phyloP scores from a whole-genome alignment of 2,797 vertebrate species.

The Scyliorhinus canicula region DNA sequence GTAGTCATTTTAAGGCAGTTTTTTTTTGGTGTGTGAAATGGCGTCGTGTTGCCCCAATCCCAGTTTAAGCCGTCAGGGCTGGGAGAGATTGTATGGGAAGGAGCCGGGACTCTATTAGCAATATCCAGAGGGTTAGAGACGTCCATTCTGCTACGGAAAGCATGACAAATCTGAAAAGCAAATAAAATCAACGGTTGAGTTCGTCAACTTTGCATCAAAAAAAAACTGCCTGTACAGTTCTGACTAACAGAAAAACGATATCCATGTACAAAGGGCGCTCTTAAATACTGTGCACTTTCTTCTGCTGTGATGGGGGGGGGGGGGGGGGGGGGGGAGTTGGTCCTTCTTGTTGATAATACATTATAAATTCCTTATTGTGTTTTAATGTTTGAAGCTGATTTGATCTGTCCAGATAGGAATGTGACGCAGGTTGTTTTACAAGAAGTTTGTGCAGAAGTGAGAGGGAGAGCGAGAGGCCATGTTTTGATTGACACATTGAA shows the following conservation, averaged over 20 bases:
- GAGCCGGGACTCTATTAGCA: slow-evolving; percentile 68
- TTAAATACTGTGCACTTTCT: slow-evolving; percentile 42
- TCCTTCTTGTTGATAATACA: neutral
- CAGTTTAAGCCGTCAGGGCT: slow-evolving; percentile 79
- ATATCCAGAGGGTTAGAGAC: slow-evolving; percentile 64
- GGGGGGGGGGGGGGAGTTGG: neutral
- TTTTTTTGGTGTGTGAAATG: slow-evolving; percentile 80
- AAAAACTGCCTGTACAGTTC: slow-evolving; percentile 28
- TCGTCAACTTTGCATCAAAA: slow-evolving; percentile 44
- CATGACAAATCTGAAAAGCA: slow-evolving; percentile 67
- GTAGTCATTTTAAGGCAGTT: slow-evolving; percentile 86
- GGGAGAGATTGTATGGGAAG: slow-evolving; percentile 72
- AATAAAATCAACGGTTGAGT: slow-evolving; percentile 60
- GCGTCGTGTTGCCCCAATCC: slow-evolving; percentile 81
- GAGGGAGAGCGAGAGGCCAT: slow-evolving; percentile 40
- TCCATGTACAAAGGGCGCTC: slow-evolving; percentile 18
- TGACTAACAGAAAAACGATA: slow-evolving; percentile 36
- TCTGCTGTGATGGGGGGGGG: neutral
- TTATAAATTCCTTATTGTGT: slow-evolving; percentile 23
- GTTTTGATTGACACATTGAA: slow-evolving; percentile 69
- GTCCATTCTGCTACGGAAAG: slow-evolving; percentile 61
- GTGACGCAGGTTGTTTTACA: slow-evolving; percentile 22
- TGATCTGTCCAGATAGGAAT: slow-evolving; percentile 15
- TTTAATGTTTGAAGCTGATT: slow-evolving; percentile 38
- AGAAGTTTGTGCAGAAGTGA: slow-evolving; percentile 44